Evolutionary conservation across 2,113 vertebrate species (phyloP).

Genomic region (Dicerorhinus sumatrensis): DNA sequence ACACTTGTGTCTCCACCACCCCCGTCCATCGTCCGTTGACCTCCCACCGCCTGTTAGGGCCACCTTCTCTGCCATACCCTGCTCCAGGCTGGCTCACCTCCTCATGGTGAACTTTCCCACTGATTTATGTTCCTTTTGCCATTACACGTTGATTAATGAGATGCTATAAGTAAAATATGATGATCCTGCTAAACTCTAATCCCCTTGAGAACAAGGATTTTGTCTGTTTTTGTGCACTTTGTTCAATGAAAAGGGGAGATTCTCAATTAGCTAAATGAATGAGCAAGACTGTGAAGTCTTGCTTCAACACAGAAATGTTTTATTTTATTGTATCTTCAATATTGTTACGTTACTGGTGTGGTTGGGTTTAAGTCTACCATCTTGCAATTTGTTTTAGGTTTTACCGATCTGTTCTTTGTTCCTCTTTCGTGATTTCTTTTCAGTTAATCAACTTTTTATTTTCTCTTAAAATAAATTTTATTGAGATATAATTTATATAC

Average conservation of each 20-base stretch:
- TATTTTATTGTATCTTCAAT: accelerated
- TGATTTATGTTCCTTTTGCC: not conserved
- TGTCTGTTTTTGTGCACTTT: not conserved
- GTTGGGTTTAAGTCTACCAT: accelerated
- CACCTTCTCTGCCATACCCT: not conserved
- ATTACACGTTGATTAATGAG: not conserved
- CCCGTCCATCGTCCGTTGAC: not conserved
- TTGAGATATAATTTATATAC: not conserved
- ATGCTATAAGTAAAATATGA: not conserved
- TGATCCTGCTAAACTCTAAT: not conserved
- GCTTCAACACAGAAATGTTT: accelerated
- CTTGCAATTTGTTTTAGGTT: too few species aligned
- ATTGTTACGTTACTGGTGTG: accelerated
- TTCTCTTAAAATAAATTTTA: not conserved
- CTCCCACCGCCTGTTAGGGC: accelerated
- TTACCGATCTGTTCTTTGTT: not conserved
- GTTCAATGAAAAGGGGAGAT: not conserved
- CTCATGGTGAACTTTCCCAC: not conserved
- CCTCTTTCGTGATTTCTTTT: not conserved
- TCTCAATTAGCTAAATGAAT: not conserved
- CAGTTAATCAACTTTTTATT: not conserved
- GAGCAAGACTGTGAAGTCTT: not conserved
- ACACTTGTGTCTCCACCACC: not conserved
- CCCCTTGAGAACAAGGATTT: not conserved
- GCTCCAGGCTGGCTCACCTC: not conserved